phyloP scores from a whole-genome alignment of 2,113 vertebrate species.

The Eulacestoma nigropectus region DNA sequence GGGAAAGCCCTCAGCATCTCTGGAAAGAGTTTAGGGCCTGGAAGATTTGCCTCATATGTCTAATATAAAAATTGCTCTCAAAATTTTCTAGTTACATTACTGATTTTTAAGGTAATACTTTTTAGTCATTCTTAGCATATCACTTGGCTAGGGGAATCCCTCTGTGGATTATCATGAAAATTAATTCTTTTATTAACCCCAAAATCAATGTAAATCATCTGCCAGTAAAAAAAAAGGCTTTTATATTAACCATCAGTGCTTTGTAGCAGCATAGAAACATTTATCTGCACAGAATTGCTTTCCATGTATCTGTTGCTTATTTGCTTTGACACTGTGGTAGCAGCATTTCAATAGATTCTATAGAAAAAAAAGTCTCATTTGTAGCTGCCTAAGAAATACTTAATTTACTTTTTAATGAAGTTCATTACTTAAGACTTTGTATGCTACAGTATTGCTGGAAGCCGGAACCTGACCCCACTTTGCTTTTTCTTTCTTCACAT shows the following conservation, averaged over 20 bases:
- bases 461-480: slow-evolving; percentile 48
- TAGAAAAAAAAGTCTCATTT: neutral
- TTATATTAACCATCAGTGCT: neutral
- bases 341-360: neutral
- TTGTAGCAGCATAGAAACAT: neutral
- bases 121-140: neutral
- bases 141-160: neutral
- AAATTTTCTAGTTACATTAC: neutral
- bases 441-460: slow-evolving; percentile 23
- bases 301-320: neutral
- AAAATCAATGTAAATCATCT: neutral
- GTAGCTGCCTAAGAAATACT: slow-evolving; percentile 25
- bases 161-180: neutral
- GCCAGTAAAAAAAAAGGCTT: neutral
- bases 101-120: slow-evolving; percentile 1
- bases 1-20: neutral
- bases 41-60: neutral
- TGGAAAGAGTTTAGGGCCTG: neutral
- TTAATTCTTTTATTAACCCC: neutral
- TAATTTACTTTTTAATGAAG: slow-evolving; percentile 51
- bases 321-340: neutral
- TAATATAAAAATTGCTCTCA: neutral
- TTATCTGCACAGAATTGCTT: neutral
- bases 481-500: slow-evolving; percentile 51
- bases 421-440: slow-evolving; percentile 41